Percentiles rank a stretch among this genome's conserved stretches.
Evolutionary conservation across 92 coral and sea anemone genomes (phyloP).

Genomic region (Phenganax stokvisi): DNA sequence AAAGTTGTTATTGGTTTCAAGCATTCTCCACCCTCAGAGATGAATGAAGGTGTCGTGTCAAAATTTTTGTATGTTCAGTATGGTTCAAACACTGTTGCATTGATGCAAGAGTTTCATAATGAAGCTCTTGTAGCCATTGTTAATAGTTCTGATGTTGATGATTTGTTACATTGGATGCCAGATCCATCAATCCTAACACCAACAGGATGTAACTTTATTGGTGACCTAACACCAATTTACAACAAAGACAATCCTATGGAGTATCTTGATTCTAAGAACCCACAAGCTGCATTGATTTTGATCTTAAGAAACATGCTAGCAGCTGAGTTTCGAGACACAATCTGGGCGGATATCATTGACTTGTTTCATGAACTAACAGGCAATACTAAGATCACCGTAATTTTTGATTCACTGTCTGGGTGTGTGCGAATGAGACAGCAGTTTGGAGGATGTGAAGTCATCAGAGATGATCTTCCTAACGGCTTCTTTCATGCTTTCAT

Average conservation of each 20-base stretch:
- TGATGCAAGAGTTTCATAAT: slow-evolving; percentile 12
- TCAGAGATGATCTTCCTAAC: slow-evolving; percentile 55
- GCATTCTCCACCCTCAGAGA: slow-evolving; percentile 5
- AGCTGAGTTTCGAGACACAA: slow-evolving; percentile 22
- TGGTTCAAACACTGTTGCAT: slow-evolving; percentile 9
- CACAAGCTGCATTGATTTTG: slow-evolving; percentile 11
- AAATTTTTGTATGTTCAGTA: slow-evolving; percentile 27
- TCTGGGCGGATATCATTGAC: slow-evolving; percentile 31
- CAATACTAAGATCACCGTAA: slow-evolving; percentile 50
- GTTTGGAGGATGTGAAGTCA: slow-evolving; percentile 11
- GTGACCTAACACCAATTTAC: not conserved
- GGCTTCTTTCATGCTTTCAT: slow-evolving; percentile 79
- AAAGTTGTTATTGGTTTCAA: slow-evolving; percentile 34
- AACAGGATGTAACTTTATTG: slow-evolving; percentile 20
- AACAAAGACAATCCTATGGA: not conserved
- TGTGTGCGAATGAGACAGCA: slow-evolving; percentile 18
- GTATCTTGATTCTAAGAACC: not conserved
- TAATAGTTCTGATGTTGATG: not conserved
- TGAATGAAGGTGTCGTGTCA: not conserved
- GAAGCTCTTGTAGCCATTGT: slow-evolving; percentile 22
- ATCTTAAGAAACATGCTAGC: slow-evolving; percentile 18
- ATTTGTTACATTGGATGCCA: slow-evolving; percentile 19
- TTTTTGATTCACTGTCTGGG: not conserved
- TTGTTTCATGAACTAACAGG: slow-evolving; percentile 79
- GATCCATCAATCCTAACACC: not conserved